phyloP scores from a whole-genome alignment of 2,113 vertebrate genomes.

The Rhizomys pruinosus region DNA sequence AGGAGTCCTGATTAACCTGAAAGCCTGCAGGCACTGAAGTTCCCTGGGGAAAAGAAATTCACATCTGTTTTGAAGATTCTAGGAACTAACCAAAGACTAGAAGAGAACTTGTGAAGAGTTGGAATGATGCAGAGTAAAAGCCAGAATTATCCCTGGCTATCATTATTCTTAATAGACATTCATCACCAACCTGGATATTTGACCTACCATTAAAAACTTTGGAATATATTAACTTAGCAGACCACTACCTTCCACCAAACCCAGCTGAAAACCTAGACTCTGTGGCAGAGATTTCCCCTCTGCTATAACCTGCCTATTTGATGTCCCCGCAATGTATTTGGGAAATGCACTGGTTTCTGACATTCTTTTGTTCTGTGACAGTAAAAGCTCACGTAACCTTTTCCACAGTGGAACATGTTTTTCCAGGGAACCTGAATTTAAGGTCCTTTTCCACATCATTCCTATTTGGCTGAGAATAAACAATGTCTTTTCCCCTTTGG shows the following conservation, averaged over 20 bases:
- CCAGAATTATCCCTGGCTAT: not conserved
- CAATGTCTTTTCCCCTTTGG: not conserved
- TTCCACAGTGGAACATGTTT: not conserved
- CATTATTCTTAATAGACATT: not conserved
- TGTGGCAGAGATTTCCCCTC: no score
- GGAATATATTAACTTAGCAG: not conserved
- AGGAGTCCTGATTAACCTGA: not conserved
- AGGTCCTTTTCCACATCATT: not conserved
- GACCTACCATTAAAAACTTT: not conserved
- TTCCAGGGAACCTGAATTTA: not conserved
- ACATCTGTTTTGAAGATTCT: not conserved
- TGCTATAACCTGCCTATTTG: no score
- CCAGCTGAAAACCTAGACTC: not conserved
- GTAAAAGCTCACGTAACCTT: not conserved
- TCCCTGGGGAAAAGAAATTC: no score
- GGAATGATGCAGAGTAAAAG: not conserved
- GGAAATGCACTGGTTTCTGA: not conserved
- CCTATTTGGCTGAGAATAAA: not conserved
- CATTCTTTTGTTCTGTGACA: not conserved
- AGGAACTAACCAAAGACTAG: not conserved
- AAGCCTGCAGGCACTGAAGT: accelerated
- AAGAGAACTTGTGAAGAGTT: not conserved
- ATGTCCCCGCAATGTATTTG: not conserved
- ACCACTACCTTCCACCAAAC: not conserved
- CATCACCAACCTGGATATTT: not conserved